Evolutionary conservation across 2,113 vertebrate species (phyloP).

Genomic region (Pavo muticus): DNA sequence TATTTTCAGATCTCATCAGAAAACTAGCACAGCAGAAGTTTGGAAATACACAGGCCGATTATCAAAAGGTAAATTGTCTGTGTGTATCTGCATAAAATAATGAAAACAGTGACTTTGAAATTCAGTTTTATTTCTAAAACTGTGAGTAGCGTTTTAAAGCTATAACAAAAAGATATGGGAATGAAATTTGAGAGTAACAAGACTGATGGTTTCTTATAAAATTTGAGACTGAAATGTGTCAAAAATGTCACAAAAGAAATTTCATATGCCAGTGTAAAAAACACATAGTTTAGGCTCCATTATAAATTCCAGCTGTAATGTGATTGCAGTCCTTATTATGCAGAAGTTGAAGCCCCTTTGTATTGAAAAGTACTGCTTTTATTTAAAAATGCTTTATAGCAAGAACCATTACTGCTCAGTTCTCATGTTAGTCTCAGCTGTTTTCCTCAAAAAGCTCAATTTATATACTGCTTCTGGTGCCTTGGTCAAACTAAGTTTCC

Average conservation of each 20-base stretch:
- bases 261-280: background rate
- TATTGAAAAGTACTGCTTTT: background rate
- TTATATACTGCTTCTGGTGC: background rate
- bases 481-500: background rate
- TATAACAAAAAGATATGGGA: background rate
- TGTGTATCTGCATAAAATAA: constrained; percentile 2
- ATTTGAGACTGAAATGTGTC: background rate
- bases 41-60: constrained; percentile 82
- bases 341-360: background rate
- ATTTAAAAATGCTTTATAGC: background rate
- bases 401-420: background rate
- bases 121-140: background rate
- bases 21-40: constrained; percentile 86
- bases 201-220: background rate
- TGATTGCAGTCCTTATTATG: background rate
- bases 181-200: background rate
- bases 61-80: constrained; percentile 87
- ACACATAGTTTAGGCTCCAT: background rate
- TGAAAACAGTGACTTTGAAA: background rate
- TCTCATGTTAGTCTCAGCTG: background rate
- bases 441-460: background rate
- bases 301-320: background rate
- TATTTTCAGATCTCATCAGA: constrained; percentile 87
- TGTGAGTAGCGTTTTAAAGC: background rate
- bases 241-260: background rate